phyloP scores from a whole-genome alignment of 2,113 vertebrate species.

The Baryphthengus martii region DNA sequence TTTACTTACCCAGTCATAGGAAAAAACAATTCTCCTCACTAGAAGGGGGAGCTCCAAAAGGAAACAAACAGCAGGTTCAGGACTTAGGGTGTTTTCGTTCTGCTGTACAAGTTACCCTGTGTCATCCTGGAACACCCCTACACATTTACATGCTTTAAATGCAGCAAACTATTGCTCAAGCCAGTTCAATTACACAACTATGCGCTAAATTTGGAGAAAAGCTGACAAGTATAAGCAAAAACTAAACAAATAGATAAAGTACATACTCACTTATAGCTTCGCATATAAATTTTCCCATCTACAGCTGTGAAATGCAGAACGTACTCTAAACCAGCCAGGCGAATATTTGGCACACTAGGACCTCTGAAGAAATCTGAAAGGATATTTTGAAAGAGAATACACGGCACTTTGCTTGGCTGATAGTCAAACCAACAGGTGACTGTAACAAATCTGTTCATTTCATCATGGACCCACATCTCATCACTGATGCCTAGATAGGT shows the following conservation, averaged over 20 bases:
- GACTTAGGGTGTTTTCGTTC: not conserved
- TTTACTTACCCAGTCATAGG: not conserved
- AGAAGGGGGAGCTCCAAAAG: not conserved
- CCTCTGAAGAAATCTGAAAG: slow-evolving; percentile 93
- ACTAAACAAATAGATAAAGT: not conserved
- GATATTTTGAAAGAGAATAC: not conserved
- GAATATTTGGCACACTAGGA: slow-evolving; percentile 82
- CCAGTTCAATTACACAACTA: not conserved
- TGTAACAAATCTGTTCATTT: not conserved
- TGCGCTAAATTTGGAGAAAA: not conserved
- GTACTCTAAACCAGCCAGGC: slow-evolving; percentile 91
- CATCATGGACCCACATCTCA: not conserved
- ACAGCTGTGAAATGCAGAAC: slow-evolving; percentile 91
- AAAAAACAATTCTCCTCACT: not conserved
- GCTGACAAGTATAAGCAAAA: not conserved
- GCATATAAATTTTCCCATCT: slow-evolving; percentile 89
- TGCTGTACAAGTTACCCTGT: not conserved
- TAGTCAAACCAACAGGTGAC: not conserved
- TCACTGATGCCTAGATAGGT: not conserved
- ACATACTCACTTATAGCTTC: slow-evolving; percentile 89
- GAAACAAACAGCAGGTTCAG: not conserved
- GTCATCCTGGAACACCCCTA: not conserved
- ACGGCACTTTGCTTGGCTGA: not conserved
- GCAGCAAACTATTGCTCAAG: not conserved
- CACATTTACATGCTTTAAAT: not conserved